Evolutionary conservation across 2,797 vertebrate species (phyloP).

Genomic region (Myiotriccus ornatus): DNA sequence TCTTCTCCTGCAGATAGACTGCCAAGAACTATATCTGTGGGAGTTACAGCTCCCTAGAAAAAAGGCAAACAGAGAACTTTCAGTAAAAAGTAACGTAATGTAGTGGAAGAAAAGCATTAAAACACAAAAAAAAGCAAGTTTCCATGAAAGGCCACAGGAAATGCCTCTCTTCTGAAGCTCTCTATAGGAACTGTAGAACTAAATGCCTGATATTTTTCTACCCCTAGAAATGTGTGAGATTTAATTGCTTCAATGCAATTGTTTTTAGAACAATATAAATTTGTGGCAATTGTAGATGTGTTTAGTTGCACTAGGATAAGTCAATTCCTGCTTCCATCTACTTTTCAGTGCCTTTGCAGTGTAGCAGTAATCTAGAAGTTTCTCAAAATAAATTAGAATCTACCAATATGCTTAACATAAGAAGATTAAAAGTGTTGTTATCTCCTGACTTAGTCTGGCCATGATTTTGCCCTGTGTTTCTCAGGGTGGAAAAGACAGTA

Average conservation of each 20-base stretch:
- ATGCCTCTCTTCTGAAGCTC: background rate
- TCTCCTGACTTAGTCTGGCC: background rate
- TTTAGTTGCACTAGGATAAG: background rate
- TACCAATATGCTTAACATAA: background rate
- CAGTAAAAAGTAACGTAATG: slow-evolving; percentile 2
- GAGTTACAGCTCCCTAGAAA: slow-evolving; percentile 21
- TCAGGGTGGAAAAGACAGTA: background rate
- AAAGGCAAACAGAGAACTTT: slow-evolving; percentile 27
- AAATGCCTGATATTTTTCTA: background rate
- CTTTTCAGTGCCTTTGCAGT: background rate
- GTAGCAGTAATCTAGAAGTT: background rate
- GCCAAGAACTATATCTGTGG: slow-evolving; percentile 33
- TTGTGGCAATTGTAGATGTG: background rate
- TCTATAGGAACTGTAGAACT: background rate
- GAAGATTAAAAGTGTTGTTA: background rate
- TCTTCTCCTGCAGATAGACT: background rate
- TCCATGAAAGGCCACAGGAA: background rate
- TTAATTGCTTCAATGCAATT: background rate
- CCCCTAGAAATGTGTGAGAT: background rate
- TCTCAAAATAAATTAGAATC: background rate
- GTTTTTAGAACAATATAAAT: background rate
- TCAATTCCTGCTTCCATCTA: background rate
- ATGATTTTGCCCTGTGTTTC: background rate
- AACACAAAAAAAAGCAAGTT: background rate
- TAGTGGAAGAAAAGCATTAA: slow-evolving; percentile 2